Base-by-base conservation (phyloP, 2,797 vertebrate genomes). In the Buceros bicornis region DNA sequence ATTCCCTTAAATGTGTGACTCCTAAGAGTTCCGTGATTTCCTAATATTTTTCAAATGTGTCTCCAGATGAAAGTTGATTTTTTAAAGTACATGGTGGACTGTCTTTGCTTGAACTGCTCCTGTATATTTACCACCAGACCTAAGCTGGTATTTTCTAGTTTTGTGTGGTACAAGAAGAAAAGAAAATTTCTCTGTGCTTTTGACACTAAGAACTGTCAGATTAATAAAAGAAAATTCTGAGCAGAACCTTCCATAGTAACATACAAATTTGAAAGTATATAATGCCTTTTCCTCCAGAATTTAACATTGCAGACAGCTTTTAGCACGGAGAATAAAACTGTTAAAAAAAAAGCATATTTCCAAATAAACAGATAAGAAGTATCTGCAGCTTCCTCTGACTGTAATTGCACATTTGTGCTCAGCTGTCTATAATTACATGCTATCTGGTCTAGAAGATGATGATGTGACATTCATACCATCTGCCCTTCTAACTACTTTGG, bases 391-490 rank as follows among this genome's bases (percentile, higher is more conserved):
- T 92, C 53, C 76, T 64, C 24, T 70, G 61, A 31, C 78, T 91
- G 31, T 93, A 91, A 92, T 71, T 91, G 54, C 65, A 69, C 65
- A 61, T 88, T 97, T 94, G 61, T 96, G 82, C 84, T 93, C 79
- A 69, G 74, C 87, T 97, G 95, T 72, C 54, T 93, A 7, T 96
- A 97, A 97, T 97, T 95, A 95, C 89, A 28, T 87, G 79, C 95
- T 97, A 22, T 96, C 94, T 97, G 57, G 62, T 95, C 61, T 79
- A 77, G 81, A 93, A 65, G 42, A 84, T 77, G 81, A 82, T 93
- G 81, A 81, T 91, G 33, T 97, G 95, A 93, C 95, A 95, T 96
- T 98, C 96, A 90, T 90, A 95, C 87, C 61, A 92, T 95, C 94
- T 92, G 15, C 94, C 72, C 84, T 95, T 96, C 89, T 97, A 94